Percentiles rank a stretch among this genome's conserved stretches.
Conservation (phyloP, 2,888 invertebrate genomes). For the Oasisia sp. region DNA sequence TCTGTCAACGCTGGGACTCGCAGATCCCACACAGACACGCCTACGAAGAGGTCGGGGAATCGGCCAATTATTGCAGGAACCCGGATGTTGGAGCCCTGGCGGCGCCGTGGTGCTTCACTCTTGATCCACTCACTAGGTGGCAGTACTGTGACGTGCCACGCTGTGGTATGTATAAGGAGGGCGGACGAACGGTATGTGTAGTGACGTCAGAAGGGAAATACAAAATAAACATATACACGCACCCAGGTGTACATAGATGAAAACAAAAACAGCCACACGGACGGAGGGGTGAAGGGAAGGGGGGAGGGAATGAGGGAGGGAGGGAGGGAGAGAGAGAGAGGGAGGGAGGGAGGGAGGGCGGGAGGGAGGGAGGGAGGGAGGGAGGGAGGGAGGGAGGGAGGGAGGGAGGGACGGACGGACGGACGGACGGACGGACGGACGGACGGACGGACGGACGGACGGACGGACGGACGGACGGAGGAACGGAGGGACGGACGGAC, state of each 20-base stretch:
- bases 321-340: too few relatives aligned
- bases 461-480: too few relatives aligned
- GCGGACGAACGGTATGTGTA: too few relatives aligned
- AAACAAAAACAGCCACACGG: background rate
- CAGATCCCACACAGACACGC: conserved; percentile 26
- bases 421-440: background rate
- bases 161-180: background rate
- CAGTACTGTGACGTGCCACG: conserved; percentile 25
- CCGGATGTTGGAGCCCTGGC: conserved; percentile 22
- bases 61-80: conserved; percentile 30
- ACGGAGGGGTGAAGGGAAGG: background rate
- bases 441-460: background rate
- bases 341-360: too few relatives aligned
- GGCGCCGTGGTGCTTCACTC: conserved; percentile 32
- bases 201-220: too few relatives aligned
- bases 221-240: background rate
- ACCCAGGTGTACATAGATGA: background rate
- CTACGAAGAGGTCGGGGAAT: conserved; percentile 20
- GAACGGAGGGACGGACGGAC: background rate
- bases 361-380: too few relatives aligned
- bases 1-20: conserved; percentile 28
- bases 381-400: background rate
- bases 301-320: background rate
- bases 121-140: conserved; percentile 17
- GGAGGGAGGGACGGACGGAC: too few relatives aligned